Base-by-base conservation (phyloP, 2,797 vertebrate genomes). In the Lophotriccus pileatus region DNA sequence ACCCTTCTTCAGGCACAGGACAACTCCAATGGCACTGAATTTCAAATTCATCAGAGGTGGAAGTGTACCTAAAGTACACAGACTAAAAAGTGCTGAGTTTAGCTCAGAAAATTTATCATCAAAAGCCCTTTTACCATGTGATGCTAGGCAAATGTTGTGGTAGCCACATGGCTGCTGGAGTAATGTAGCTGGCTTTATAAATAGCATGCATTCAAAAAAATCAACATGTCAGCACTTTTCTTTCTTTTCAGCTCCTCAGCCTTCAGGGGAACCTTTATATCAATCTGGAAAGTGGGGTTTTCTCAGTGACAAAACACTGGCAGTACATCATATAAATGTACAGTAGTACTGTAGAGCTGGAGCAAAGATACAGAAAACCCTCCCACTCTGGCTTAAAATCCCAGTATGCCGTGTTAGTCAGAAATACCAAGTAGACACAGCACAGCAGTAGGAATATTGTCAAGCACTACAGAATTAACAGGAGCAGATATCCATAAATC, bases 51-150 rank as follows among this genome's bases (percentile, higher is more conserved):
- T 50, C 44, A 70, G 63, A 83, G 66, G 67, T 39, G n/a, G 66
- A 89, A 92, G n/a, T 5, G 30, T 37, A 91, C 66, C 46, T 93
- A n/a, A n/a, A n/a, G n/a, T n/a, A n/a, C 76, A 55, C 84, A 93
- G 81, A 74, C 75, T 46, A 52, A 96, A 84, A 95, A 53, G 44
- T 87, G 84, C 90, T 92, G 76, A 92, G 37, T 22, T 47, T 30
- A 84, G 91, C 88, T 94, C 47, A 96, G 58, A 16, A 91, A 75
- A 96, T 94, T 92, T 79, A 67, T 92, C 52, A 95, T 50, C 81
- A 50, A 86, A 91, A 93, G 24, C 72, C 60, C 66, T 89, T 87
- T n/a, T 52, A 79, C 59, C 76, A 49, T 19, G 60, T 56, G 82
- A 77, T 67, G 24, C 41, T 67, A 92, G 66, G 63, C 20, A 58